Conservation (phyloP, 2,113 vertebrate species). For the Centropristis striata region DNA sequence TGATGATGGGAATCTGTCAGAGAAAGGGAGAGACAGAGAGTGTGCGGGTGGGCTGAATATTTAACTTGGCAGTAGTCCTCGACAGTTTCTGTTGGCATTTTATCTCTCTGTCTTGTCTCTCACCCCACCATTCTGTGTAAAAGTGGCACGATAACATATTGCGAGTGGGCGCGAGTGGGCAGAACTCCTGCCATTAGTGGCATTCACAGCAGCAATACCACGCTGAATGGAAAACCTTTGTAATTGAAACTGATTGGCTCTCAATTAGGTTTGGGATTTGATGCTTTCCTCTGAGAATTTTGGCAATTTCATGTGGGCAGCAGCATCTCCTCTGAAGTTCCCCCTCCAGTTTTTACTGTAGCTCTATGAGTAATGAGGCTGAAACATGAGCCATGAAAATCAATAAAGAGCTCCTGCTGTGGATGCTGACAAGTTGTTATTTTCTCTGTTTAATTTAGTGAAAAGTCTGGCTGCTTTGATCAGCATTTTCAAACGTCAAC, state of each 20-base stretch:
- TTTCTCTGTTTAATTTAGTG: slow-evolving; percentile 52
- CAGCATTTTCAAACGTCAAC: slow-evolving; percentile 59
- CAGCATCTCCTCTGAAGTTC: slow-evolving; percentile 13
- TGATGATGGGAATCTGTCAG: not conserved
- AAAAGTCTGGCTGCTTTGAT: slow-evolving; percentile 59
- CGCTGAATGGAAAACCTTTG: slow-evolving; percentile 6
- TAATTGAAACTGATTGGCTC: slow-evolving; percentile 51
- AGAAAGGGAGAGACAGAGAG: not conserved
- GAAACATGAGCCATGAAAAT: slow-evolving; percentile 56
- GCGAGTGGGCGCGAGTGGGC: slow-evolving; percentile 50
- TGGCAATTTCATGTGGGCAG: slow-evolving; percentile 41
- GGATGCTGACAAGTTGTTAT: slow-evolving; percentile 41
- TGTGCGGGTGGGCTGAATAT: slow-evolving; percentile 1
- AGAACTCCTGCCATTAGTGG: slow-evolving; percentile 22
- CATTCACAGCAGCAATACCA: not conserved
- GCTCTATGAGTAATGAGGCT: slow-evolving; percentile 57
- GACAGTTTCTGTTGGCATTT: not conserved
- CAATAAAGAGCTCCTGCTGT: slow-evolving; percentile 59
- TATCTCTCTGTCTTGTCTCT: not conserved
- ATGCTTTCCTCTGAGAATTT: slow-evolving; percentile 45
- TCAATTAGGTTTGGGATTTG: slow-evolving; percentile 50
- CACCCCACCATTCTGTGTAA: not conserved
- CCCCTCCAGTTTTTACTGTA: not conserved
- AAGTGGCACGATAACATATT: slow-evolving; percentile 48
- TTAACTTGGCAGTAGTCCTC: slow-evolving; percentile 29